A percentile compares a stretch with the other conserved stretches of the same genome.
Evolutionary conservation across 2,888 invertebrate species (phyloP).

Genomic region (Atrina japonica): DNA sequence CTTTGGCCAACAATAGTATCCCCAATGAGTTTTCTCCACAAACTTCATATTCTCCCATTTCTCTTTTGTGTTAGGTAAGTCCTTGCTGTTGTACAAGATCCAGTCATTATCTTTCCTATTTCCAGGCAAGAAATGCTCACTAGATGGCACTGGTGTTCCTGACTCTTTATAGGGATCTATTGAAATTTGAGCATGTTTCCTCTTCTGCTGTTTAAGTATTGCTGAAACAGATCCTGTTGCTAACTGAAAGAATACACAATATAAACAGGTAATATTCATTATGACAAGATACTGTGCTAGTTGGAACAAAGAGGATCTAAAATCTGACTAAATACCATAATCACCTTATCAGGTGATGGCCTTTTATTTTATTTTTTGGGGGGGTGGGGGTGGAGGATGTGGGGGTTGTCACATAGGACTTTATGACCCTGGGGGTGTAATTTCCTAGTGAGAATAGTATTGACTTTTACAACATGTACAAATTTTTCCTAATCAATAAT

Average conservation of each 20-base stretch:
- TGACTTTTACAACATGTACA: too few species aligned
- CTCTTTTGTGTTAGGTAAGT: slow-evolving; percentile 84
- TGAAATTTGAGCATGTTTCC: slow-evolving; percentile 84
- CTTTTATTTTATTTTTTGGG: too few species aligned
- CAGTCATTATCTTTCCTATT: slow-evolving; percentile 88
- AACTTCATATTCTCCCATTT: slow-evolving; percentile 89
- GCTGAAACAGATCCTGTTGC: slow-evolving; percentile 85
- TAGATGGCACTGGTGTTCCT: slow-evolving; percentile 42
- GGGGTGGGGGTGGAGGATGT: too few species aligned
- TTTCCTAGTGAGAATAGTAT: too few species aligned
- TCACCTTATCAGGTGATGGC: too few species aligned
- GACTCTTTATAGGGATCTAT: slow-evolving; percentile 83
- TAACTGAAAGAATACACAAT: slow-evolving; percentile 78
- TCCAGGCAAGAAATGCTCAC: slow-evolving; percentile 60
- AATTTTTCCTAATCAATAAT: too few species aligned
- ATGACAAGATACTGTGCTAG: too few species aligned
- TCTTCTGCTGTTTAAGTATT: slow-evolving; percentile 88
- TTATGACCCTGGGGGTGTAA: too few species aligned
- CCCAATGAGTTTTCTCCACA: slow-evolving; percentile 86
- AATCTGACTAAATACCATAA: too few species aligned
- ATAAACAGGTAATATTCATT: too few species aligned
- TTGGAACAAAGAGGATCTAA: too few species aligned
- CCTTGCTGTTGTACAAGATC: slow-evolving; percentile 86
- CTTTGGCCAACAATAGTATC: slow-evolving; percentile 84
- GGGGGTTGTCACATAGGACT: too few species aligned